Evolutionary conservation across 2,113 vertebrate genomes (phyloP).

Genomic region (Dipodomys stephensi): DNA sequence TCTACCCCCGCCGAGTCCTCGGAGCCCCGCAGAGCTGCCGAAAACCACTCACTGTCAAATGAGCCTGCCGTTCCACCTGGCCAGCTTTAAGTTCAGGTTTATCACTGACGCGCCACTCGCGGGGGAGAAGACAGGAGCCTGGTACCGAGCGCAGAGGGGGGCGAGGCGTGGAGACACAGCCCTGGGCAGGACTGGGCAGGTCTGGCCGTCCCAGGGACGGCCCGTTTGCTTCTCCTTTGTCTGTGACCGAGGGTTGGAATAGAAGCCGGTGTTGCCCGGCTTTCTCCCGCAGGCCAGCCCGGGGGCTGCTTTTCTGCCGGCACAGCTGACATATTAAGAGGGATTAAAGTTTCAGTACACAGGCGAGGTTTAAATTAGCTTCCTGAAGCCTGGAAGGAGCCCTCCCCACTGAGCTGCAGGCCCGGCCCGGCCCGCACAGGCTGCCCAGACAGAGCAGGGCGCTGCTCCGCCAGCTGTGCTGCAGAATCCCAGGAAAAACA

Average conservation of each 20-base stretch:
- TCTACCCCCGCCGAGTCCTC: conserved; percentile 85
- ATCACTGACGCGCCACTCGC: conserved; percentile 90
- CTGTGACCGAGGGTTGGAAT: conserved; percentile 81
- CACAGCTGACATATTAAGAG: conserved; percentile 78
- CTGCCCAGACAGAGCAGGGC: conserved; percentile 66
- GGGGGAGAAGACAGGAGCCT: conserved; percentile 89
- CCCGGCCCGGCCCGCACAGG: background rate
- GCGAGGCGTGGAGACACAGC: conserved; percentile 81
- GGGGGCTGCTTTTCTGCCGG: conserved; percentile 76
- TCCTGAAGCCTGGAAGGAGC: conserved; percentile 77
- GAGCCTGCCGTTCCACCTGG: conserved; percentile 90
- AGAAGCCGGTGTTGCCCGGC: conserved; percentile 83
- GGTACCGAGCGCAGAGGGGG: background rate
- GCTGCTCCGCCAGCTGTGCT: conserved; percentile 70
- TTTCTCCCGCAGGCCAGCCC: conserved; percentile 61
- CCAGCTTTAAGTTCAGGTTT: conserved; percentile 92
- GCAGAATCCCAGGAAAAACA: conserved; percentile 68
- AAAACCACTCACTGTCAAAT: conserved; percentile 91
- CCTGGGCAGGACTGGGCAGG: conserved; percentile 85
- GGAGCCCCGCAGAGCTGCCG: conserved; percentile 86
- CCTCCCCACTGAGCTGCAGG: conserved; percentile 80
- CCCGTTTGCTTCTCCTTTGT: conserved; percentile 85
- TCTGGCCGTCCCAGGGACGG: conserved; percentile 79
- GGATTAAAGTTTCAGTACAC: conserved; percentile 76
- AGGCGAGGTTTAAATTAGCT: conserved; percentile 81